Evolutionary conservation across 2,888 invertebrate species (phyloP).

Genomic region (Drosophila lacicola): DNA sequence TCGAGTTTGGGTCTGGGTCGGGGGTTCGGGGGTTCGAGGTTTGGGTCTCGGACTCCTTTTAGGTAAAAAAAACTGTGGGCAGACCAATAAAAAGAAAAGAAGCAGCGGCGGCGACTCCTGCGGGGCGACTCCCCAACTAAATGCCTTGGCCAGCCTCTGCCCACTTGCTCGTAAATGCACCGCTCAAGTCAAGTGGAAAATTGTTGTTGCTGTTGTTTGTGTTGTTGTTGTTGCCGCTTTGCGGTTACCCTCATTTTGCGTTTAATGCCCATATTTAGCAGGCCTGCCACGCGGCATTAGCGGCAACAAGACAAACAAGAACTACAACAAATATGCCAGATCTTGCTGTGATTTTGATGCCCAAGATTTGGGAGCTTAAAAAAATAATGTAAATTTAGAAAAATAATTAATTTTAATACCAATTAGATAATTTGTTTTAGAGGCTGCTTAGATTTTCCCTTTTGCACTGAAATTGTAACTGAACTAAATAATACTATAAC

Average conservation of each 20-base stretch:
- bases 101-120: constrained; percentile 36
- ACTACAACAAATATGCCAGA: constrained; percentile 34
- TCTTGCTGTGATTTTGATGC: constrained; percentile 21
- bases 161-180: constrained; percentile 63
- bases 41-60: constrained; percentile 63
- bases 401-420: background rate
- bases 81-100: constrained; percentile 39
- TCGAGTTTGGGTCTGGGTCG: constrained; percentile 23
- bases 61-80: constrained; percentile 68
- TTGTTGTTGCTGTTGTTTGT: constrained; percentile 54
- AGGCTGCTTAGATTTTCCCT: too few relatives aligned
- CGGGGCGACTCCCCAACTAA: constrained; percentile 40
- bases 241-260: constrained; percentile 75
- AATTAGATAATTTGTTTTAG: background rate
- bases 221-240: constrained; percentile 41
- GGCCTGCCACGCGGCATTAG: constrained; percentile 54
- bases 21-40: too few relatives aligned
- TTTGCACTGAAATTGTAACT: too few relatives aligned
- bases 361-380: constrained; percentile 7
- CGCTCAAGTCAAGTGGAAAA: constrained; percentile 83
- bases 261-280: constrained; percentile 79
- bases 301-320: constrained; percentile 43
- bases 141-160: constrained; percentile 62
- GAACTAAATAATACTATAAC: too few relatives aligned
- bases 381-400: background rate